Evolutionary conservation across 2,888 invertebrate genomes (phyloP).

Genomic region (Eurytoma adleriae): DNA sequence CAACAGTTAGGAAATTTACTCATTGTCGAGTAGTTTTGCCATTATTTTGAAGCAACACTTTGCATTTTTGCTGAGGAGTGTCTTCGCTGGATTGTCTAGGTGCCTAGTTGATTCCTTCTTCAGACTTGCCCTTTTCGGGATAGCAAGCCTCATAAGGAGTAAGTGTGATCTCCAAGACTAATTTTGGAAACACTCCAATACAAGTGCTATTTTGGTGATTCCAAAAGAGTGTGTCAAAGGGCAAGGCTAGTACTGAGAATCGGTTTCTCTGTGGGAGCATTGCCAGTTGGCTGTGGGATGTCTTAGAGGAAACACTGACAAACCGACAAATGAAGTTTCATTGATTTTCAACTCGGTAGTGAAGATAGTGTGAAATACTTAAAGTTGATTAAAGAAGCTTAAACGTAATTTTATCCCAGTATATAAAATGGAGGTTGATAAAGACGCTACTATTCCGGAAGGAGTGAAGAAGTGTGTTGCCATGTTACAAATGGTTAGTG

Average conservation of each 20-base stretch:
- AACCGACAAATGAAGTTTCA: conserved; percentile 49
- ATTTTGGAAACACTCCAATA: conserved; percentile 60
- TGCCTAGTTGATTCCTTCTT: neutral
- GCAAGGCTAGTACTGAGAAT: conserved; percentile 70
- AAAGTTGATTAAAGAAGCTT: conserved; percentile 12
- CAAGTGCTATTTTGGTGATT: conserved; percentile 63
- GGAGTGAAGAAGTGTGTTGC: conserved; percentile 90
- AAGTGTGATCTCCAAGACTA: conserved; percentile 55
- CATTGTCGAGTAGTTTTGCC: neutral
- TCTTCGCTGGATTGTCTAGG: too few species aligned
- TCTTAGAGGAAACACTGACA: conserved; percentile 50
- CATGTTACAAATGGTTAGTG: conserved; percentile 86
- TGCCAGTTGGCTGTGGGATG: conserved; percentile 70
- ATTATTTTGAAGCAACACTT: neutral
- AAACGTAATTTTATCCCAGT: neutral
- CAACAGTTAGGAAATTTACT: neutral
- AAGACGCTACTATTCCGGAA: conserved; percentile 80
- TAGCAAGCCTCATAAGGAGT: conserved; percentile 47
- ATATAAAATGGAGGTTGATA: conserved; percentile 47
- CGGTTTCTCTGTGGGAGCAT: conserved; percentile 60
- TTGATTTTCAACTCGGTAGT: conserved; percentile 38
- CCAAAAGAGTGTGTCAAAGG: conserved; percentile 71
- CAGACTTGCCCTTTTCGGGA: neutral
- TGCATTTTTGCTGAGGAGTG: too few species aligned
- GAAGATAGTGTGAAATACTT: conserved; percentile 17